A percentile compares a stretch with the other conserved stretches of the same genome.
These are phyloP conservation scores for Xestia sexstrigata DNA, from an alignment of 2,888 invertebrate genomes.

Conservation along the genomic window DNA sequence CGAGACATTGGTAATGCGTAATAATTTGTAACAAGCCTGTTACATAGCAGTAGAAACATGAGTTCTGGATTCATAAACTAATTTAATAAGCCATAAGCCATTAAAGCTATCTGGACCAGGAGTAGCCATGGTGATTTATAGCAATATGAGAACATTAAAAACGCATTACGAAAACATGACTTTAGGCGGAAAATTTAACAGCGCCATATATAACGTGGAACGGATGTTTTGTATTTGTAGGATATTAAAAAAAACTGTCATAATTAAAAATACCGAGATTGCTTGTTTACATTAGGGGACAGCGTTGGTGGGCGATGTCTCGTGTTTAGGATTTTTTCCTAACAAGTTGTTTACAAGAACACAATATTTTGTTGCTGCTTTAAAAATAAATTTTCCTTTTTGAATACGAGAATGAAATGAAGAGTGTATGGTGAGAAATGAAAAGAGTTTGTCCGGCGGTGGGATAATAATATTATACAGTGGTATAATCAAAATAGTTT, in stretches of 20 bases:
- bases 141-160: constrained; percentile 91
- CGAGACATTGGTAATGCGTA: constrained; percentile 35
- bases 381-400: neutral
- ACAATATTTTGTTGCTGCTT: neutral
- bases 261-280: constrained; percentile 60
- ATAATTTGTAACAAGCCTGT: constrained; percentile 44
- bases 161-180: constrained; percentile 91
- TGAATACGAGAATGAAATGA: neutral
- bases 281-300: constrained; percentile 51
- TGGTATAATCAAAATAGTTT: neutral
- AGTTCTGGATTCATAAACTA: constrained; percentile 75
- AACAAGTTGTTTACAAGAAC: constrained; percentile 15
- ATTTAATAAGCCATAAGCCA: constrained; percentile 90
- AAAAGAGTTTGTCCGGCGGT: neutral
- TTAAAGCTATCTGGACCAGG: constrained; percentile 90
- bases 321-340: constrained; percentile 15
- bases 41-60: constrained; percentile 39
- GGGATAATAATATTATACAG: too few relatives aligned
- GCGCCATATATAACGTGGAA: constrained; percentile 81
- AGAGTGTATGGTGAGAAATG: neutral
- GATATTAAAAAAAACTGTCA: constrained; percentile 60
- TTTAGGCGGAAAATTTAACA: constrained; percentile 88
- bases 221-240: constrained; percentile 81
- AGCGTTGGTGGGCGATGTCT: constrained; percentile 11
- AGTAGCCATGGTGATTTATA: constrained; percentile 89